Evolutionary conservation across 2,888 invertebrate genomes (phyloP).

Genomic region (Rapana venosa): DNA sequence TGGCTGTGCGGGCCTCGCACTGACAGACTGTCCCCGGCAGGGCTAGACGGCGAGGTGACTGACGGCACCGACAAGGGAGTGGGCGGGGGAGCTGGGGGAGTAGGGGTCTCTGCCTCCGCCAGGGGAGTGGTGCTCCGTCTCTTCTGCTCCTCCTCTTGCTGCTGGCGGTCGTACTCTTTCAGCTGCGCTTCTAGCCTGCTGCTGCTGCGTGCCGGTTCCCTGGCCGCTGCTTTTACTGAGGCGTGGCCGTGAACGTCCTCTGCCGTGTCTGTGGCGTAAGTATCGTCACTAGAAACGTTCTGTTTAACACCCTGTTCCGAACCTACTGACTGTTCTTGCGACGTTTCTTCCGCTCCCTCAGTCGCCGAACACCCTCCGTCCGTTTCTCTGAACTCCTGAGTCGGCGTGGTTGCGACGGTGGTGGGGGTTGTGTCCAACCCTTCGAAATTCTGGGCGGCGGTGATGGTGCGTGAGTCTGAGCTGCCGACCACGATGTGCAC

Average conservation of each 20-base stretch:
- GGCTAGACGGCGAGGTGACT: not conserved
- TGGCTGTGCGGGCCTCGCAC: not conserved
- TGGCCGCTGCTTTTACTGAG: not conserved
- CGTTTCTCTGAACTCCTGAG: not conserved
- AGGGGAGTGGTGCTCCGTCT: not conserved
- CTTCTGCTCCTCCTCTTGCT: conserved; percentile 2
- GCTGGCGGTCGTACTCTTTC: conserved; percentile 27
- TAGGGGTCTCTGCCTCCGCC: not conserved
- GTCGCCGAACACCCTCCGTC: not conserved
- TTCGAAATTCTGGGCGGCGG: conserved; percentile 23
- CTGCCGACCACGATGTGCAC: conserved; percentile 16
- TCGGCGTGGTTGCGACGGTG: not conserved
- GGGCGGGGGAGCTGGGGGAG: not conserved
- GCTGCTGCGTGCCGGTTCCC: conserved; percentile 31
- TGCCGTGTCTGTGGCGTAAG: no score
- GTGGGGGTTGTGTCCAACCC: conserved; percentile 19
- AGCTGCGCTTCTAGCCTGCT: conserved; percentile 35
- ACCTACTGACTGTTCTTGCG: not conserved
- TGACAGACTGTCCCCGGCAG: not conserved
- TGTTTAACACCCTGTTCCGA: no score
- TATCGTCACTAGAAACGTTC: no score
- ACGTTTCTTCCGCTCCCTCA: not conserved
- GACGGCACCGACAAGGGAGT: not conserved
- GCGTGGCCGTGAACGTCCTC: no score
- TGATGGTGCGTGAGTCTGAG: conserved; percentile 38